These are phyloP conservation scores for Apteryx owenii DNA, from an alignment of 2,113 vertebrate genomes.

Conservation along the genomic window DNA sequence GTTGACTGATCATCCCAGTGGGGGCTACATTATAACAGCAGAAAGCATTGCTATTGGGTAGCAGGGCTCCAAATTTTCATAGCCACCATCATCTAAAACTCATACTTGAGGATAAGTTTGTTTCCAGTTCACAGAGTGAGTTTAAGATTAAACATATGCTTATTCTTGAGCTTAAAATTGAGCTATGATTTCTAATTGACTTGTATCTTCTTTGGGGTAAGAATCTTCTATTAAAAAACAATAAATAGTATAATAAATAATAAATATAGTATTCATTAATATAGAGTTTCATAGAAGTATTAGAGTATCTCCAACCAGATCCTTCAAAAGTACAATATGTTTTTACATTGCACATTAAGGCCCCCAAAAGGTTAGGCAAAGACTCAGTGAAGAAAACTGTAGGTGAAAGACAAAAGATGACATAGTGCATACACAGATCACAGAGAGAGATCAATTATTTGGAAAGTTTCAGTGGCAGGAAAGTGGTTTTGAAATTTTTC, in stretches of 20 bases:
- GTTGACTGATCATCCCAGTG: background rate
- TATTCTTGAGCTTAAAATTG: background rate
- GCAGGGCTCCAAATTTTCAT: background rate
- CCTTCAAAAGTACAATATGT: background rate
- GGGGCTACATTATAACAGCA: background rate
- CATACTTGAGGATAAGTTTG: background rate
- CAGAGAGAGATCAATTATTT: background rate
- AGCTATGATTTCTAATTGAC: background rate
- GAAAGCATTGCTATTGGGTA: background rate
- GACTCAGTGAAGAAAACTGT: background rate
- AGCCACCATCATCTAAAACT: background rate
- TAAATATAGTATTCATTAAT: background rate
- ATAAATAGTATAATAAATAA: background rate
- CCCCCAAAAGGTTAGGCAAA: background rate
- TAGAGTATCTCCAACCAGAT: background rate
- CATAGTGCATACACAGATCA: background rate
- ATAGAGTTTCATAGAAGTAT: background rate
- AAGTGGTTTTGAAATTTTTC: background rate
- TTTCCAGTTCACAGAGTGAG: background rate
- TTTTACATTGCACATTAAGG: background rate
- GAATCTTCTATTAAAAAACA: background rate
- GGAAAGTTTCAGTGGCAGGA: background rate
- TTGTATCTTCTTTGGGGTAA: background rate
- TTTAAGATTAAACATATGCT: background rate
- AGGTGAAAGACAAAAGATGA: background rate